Conservation (phyloP, 2,888 invertebrate species). For the Cremastinae sp. region DNA sequence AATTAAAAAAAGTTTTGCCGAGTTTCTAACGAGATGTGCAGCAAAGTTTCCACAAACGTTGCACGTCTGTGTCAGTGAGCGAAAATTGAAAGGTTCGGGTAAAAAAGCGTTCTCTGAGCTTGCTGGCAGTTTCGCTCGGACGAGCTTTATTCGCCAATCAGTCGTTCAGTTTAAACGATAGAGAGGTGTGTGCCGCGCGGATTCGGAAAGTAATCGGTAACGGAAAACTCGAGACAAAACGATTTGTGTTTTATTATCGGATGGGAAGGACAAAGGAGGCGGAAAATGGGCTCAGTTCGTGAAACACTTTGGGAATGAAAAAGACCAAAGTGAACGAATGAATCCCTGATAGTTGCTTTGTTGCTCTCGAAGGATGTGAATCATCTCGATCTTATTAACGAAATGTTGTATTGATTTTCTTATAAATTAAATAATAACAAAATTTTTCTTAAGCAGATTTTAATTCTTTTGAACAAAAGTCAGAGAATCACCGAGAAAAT, state of each 20-base stretch:
- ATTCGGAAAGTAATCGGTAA: constrained; percentile 39
- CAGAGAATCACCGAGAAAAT: no score
- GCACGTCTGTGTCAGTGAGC: constrained; percentile 4
- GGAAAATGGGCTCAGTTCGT: constrained; percentile 7
- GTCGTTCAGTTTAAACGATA: constrained; percentile 52
- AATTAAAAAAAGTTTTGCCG: constrained; percentile 67
- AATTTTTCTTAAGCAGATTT: no score
- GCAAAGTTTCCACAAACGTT: constrained; percentile 34
- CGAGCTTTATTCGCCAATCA: constrained; percentile 57
- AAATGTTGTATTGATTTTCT: no score
- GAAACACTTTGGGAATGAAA: no score
- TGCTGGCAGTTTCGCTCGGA: constrained; percentile 40
- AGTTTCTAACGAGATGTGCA: constrained; percentile 72
- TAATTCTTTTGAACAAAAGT: no score
- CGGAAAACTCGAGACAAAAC: constrained; percentile 40
- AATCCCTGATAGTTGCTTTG: no score
- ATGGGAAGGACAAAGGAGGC: background rate
- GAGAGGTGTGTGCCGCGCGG: constrained; percentile 46
- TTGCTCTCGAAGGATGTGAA: no score
- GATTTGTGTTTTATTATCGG: constrained; percentile 16
- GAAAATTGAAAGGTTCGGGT: constrained; percentile 36
- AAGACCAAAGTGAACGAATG: no score
- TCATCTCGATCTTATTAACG: no score
- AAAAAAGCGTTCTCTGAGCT: constrained; percentile 34
- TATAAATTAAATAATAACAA: no score